Base-by-base conservation (phyloP, 2,797 vertebrate species). In the Manis crassicaudata region DNA sequence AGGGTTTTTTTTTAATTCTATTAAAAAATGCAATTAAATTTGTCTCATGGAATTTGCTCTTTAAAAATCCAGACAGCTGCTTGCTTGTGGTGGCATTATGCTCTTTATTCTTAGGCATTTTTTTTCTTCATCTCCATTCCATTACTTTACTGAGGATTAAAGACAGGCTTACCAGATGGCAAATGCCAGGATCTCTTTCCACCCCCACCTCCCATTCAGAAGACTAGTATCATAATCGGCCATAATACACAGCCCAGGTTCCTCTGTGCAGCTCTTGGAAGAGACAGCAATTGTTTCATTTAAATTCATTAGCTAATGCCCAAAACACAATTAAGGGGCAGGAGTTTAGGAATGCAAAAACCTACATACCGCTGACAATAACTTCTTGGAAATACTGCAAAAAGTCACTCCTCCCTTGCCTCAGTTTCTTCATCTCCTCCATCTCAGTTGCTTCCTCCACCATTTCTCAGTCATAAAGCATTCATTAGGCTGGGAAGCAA, bases 51-150 rank as follows among this genome's bases (percentile, higher is more conserved):
- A 98, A 97, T 97, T 98, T 97, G 96, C 97, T 98, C 97, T 98
- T 98, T 98, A 98, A 98, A 98, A 98, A 97, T 97, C 97, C 97
- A 97, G 97, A 97, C 97, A 98, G 97, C 97, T 98, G 97, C 97
- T 97, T 97, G 96, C 96, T 98, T 96, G 40, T 97, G 96, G 97
- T 97, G 94, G 97, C 97, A 97, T 97, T 97, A 98, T 97, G 97
- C 97, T 97, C 94, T 88, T 92, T 93, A 97, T 97, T 97, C 97
- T 97, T 90, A 79, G 16, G 75, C 94, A 62, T 97, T 97, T 97
- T 97, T 96, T 97, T 96, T 70, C 96, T 97, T 97, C 96, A 96
- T 98, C 96, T 97, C 97, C 93, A 97, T 97, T 97, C 97, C 97
- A 97, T 97, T 97, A 98, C 96, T 98, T 98, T 97, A 92, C 97